Evolutionary conservation across 2,888 invertebrate species (phyloP), one percentile per base, ranked within the genome.

Genomic region (Mylabris sibirica): DNA sequence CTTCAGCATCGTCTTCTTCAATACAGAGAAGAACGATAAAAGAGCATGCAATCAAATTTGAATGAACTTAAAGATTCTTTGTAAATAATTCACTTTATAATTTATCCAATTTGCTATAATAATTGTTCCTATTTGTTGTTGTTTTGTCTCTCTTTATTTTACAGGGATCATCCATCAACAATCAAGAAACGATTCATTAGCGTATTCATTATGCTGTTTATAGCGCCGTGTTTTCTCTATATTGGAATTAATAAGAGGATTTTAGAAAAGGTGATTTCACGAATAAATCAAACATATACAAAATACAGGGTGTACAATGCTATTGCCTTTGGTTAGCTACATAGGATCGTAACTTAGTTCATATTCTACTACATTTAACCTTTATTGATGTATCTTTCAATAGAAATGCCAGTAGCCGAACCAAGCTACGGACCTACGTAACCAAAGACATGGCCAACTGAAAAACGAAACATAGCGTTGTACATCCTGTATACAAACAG

Each of bases 171-270:
- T 85, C 96, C 97, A 14, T 89, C 91, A 9, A 95, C 93, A 5
- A 94, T 97, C 75, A 96, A 95, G 83, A 90, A 90, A 81, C 89
- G 97, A 81, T 97, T 97, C 83, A 88, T 94, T 75, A 96, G 97
- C 85, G 95, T 95, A 11, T 90, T 90, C 74, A 86, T 93, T 72
- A 93, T 96, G 86, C 92, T 94, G 87, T 83, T 95, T 64, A 81
- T 96, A 65, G 92, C 95, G 14, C 95, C 96, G 63, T 85, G 92
- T 69, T 91, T 94, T 80, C 88, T 95, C 63, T 92, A 93, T 81
- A 88, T 89, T 76, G 93, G 93, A 78, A 87, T 93, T 41, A 88
- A 90, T 68, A 88, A 89, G 75, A 87, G 89, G 67, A 85, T 89
- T 65, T 83, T 92, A 73, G 85, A 87, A 71, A 88, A 89, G 83